Conservation (phyloP, 1,140 invertebrate genomes). For the Philopotamus ludificatus region DNA sequence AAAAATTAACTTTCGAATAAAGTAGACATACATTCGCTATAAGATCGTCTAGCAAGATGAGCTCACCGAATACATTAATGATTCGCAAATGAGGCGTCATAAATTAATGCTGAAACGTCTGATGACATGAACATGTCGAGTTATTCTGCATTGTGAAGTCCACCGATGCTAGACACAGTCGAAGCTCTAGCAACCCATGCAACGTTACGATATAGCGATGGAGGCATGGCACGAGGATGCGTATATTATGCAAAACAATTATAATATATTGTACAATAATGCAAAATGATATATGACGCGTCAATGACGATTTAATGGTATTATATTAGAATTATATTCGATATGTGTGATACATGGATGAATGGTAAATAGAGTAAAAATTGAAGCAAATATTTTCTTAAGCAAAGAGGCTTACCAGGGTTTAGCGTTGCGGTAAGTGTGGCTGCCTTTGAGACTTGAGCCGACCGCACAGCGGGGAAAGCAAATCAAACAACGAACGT, state of each 20-base stretch:
- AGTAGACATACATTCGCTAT: too few species aligned
- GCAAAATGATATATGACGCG: too few species aligned
- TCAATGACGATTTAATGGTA: too few species aligned
- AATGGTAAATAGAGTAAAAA: too few species aligned
- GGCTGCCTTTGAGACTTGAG: constrained; percentile 55
- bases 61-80: constrained; percentile 13
- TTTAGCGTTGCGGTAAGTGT: constrained; percentile 57
- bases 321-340: too few species aligned
- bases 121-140: constrained; percentile 25
- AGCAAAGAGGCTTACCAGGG: constrained; percentile 52
- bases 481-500: constrained; percentile 40
- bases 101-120: constrained; percentile 14
- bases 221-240: too few species aligned
- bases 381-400: constrained; percentile 13
- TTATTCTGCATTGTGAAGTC: constrained; percentile 24
- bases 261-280: too few species aligned
- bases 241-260: too few species aligned
- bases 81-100: constrained; percentile 8
- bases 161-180: not conserved
- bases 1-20: too few species aligned
- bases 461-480: constrained; percentile 31
- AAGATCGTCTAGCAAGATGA: not conserved
- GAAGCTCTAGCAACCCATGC: not conserved
- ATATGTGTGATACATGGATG: too few species aligned
- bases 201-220: too few species aligned